Conservation (phyloP, 1,140 invertebrate genomes). For the Polypedilum pembai region DNA sequence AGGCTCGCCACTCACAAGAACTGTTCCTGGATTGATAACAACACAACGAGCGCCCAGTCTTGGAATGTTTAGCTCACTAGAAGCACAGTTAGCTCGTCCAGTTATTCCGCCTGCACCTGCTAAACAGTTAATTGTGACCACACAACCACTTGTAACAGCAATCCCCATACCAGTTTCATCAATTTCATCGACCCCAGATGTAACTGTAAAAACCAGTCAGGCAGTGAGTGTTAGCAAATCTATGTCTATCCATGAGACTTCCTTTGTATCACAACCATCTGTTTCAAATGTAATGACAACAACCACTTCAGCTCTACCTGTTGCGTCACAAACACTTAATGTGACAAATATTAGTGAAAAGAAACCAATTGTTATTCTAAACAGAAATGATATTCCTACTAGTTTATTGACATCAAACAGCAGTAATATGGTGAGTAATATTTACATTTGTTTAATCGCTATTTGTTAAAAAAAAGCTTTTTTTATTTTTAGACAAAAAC, state of each 20-base stretch:
- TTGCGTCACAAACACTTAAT: not conserved
- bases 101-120: constrained; percentile 56
- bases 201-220: constrained; percentile 28
- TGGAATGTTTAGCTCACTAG: constrained; percentile 61
- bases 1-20: constrained; percentile 45
- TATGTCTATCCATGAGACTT: constrained; percentile 31
- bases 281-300: not conserved
- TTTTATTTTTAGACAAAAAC: not conserved
- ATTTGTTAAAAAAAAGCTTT: not conserved
- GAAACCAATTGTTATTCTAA: not conserved
- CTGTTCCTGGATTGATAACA: constrained; percentile 43
- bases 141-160: constrained; percentile 1
- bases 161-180: constrained; percentile 35
- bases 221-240: constrained; percentile 29
- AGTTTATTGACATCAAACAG: not conserved
- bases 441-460: not conserved
- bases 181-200: constrained; percentile 41
- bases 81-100: constrained; percentile 63
- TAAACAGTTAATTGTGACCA: constrained; percentile 34
- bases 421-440: not conserved
- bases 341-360: not conserved
- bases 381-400: constrained; percentile 15
- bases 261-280: constrained; percentile 22
- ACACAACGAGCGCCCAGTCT: constrained; percentile 53
- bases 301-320: not conserved